phyloP scores from a whole-genome alignment of 2,113 vertebrate species.

The Dasyurus viverrinus region DNA sequence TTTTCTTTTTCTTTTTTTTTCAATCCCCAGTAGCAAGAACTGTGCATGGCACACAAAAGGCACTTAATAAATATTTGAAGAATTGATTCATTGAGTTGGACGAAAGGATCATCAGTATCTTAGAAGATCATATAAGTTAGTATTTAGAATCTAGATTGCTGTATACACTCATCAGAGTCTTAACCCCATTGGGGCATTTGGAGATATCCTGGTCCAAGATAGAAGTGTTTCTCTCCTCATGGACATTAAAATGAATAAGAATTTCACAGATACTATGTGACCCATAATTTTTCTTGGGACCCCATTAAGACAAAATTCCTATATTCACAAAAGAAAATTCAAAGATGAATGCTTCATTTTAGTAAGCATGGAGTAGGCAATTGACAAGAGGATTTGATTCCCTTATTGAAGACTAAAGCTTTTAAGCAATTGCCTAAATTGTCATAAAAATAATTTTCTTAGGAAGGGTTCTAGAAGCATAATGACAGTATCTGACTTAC shows the following conservation, averaged over 20 bases:
- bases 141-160: background rate
- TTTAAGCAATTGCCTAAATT: background rate
- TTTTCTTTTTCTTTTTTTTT: background rate
- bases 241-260: background rate
- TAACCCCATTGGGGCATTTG: background rate
- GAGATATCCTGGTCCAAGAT: background rate
- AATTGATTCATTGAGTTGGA: background rate
- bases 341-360: background rate
- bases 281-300: background rate
- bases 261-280: background rate
- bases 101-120: background rate
- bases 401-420: background rate
- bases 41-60: background rate
- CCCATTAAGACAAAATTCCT: background rate
- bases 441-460: background rate
- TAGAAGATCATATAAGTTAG: background rate
- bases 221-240: background rate
- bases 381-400: background rate
- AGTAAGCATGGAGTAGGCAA: background rate
- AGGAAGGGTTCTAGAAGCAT: background rate
- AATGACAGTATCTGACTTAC: background rate
- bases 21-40: background rate
- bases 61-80: background rate
- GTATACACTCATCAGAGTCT: background rate
- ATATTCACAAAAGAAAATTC: background rate